Conservation (phyloP, 1,140 invertebrate genomes). For the Drosophila murphyi region DNA sequence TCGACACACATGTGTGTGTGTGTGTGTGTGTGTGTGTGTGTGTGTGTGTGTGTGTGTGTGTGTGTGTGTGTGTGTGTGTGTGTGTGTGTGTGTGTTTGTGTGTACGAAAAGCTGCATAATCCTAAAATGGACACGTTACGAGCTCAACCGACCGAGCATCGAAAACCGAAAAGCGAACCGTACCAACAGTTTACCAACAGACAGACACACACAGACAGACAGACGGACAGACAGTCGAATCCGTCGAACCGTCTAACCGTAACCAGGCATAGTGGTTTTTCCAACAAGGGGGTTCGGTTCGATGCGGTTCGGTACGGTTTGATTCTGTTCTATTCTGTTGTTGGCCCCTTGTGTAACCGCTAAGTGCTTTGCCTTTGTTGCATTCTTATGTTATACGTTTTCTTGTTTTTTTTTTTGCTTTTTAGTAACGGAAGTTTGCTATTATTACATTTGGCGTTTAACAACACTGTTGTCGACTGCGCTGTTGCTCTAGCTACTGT, state of each 20-base stretch:
- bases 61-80: constrained; percentile 26
- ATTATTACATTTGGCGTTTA: constrained; percentile 61
- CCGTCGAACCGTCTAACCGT: constrained; percentile 3
- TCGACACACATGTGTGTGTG: constrained; percentile 57
- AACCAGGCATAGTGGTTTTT: constrained; percentile 18
- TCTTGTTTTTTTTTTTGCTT: constrained; percentile 15
- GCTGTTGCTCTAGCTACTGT: constrained; percentile 41
- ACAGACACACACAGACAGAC: neutral
- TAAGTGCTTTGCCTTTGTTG: constrained; percentile 73
- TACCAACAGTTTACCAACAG: neutral
- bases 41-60: constrained; percentile 31
- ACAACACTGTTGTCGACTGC: constrained; percentile 50
- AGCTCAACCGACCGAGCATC: constrained; percentile 8
- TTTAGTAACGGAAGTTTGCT: constrained; percentile 59
- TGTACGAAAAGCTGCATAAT: constrained; percentile 29
- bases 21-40: neutral
- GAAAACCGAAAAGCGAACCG: constrained; percentile 15
- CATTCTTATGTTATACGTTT: constrained; percentile 47
- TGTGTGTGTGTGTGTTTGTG: constrained; percentile 26
- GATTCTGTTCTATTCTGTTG: constrained; percentile 1
- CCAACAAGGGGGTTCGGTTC: too few species aligned
- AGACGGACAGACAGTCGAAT: constrained; percentile 4
- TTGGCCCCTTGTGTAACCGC: constrained; percentile 49
- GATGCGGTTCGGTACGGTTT: neutral
- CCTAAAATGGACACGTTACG: constrained; percentile 11